Conservation (phyloP, 2,113 vertebrate genomes). For the Cichladusa arquata region DNA sequence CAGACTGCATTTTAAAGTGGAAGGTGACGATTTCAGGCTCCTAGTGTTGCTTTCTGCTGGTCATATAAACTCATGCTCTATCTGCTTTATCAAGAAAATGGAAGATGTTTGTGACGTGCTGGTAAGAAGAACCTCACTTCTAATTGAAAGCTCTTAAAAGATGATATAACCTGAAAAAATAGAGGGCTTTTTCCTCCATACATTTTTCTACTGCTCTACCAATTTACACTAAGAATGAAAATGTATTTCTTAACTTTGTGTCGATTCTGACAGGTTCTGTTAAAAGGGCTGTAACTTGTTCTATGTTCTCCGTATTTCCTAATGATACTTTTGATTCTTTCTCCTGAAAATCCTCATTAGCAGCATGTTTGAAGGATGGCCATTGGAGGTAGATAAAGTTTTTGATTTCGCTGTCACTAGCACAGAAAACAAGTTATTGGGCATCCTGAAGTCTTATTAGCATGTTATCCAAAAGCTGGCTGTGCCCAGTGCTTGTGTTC, state of each 20-base stretch:
- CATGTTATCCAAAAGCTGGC: not conserved
- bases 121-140: not conserved
- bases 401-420: not conserved
- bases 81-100: not conserved
- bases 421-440: not conserved
- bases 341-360: not conserved
- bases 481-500: not conserved
- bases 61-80: not conserved
- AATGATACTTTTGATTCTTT: not conserved
- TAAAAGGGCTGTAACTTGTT: not conserved
- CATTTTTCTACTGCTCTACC: not conserved
- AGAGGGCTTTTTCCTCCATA: rapidly evolving
- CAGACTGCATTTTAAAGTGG: not conserved
- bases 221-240: not conserved
- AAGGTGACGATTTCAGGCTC: not conserved
- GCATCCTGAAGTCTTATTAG: not conserved
- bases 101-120: not conserved
- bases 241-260: rapidly evolving
- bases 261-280: not conserved
- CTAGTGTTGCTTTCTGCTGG: not conserved
- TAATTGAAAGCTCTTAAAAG: not conserved
- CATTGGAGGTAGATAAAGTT: not conserved
- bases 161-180: not conserved
- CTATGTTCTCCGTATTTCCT: not conserved
- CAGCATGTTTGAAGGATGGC: not conserved